Conservation (phyloP, 2,797 vertebrate species). For the Enteromius anoplus region DNA sequence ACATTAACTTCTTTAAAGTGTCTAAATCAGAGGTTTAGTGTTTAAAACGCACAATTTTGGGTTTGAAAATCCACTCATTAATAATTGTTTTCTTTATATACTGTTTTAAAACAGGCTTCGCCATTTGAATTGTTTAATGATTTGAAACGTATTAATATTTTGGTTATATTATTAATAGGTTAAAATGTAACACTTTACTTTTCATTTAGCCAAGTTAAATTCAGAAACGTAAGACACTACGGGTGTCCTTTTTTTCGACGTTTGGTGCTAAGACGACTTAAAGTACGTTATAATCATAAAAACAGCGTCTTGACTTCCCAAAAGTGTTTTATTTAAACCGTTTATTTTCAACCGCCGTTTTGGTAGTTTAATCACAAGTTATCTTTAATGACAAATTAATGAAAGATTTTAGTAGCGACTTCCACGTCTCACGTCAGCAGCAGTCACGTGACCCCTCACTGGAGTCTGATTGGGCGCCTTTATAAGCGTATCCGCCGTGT, state of each 20-base stretch:
- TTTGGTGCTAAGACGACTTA: not conserved
- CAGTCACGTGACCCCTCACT: rapidly evolving
- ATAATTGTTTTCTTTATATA: not conserved
- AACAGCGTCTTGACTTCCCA: not conserved
- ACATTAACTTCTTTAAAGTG: not conserved
- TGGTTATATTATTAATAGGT: not conserved
- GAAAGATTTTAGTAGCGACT: not conserved
- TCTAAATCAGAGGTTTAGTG: not conserved
- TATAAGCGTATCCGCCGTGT: rapidly evolving
- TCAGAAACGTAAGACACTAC: no score
- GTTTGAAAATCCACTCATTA: not conserved
- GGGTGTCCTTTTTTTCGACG: no score
- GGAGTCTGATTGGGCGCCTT: not conserved
- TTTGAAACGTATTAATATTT: not conserved
- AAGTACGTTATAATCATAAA: not conserved
- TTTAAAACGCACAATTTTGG: not conserved
- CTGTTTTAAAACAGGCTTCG: not conserved
- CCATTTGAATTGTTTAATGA: not conserved
- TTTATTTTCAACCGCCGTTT: not conserved
- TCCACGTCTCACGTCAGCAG: not conserved
- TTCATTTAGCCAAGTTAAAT: not conserved
- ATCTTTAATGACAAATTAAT: not conserved
- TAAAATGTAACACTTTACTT: not conserved
- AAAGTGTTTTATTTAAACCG: not conserved
- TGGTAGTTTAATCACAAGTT: no score